phyloP scores from a whole-genome alignment of 2,113 vertebrate genomes.

The Crotalus viridis region DNA sequence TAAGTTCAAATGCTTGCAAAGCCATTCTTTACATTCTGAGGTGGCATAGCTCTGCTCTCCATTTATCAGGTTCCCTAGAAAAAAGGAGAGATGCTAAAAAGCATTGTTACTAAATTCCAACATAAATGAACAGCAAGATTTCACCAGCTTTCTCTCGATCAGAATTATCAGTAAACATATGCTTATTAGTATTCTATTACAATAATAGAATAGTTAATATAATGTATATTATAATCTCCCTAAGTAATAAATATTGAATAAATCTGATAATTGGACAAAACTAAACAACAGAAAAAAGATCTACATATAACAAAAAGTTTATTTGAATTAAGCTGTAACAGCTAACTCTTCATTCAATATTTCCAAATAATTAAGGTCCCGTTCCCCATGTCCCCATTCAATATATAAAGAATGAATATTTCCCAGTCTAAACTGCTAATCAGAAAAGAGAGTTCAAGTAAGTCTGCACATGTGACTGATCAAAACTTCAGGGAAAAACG shows the following conservation, averaged over 20 bases:
- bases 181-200: not conserved
- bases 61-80: constrained; percentile 93
- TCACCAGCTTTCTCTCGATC: not conserved
- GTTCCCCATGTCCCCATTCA: not conserved
- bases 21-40: constrained; percentile 79
- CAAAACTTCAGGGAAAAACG: not conserved
- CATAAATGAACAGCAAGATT: not conserved
- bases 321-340: not conserved
- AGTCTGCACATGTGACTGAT: not conserved
- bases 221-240: not conserved
- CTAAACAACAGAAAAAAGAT: not conserved
- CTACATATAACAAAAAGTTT: not conserved
- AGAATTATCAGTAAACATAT: not conserved
- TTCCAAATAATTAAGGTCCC: not conserved
- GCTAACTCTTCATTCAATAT: not conserved
- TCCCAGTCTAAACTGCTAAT: not conserved
- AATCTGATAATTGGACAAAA: not conserved
- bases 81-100: constrained; percentile 6
- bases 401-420: not conserved
- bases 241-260: not conserved
- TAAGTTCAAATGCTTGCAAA: not conserved
- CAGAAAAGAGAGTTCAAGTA: not conserved
- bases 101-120: not conserved
- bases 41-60: constrained; percentile 90
- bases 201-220: not conserved